phyloP scores from a whole-genome alignment of 1,140 invertebrate genomes.

The Pentalonia nigronervosa region DNA sequence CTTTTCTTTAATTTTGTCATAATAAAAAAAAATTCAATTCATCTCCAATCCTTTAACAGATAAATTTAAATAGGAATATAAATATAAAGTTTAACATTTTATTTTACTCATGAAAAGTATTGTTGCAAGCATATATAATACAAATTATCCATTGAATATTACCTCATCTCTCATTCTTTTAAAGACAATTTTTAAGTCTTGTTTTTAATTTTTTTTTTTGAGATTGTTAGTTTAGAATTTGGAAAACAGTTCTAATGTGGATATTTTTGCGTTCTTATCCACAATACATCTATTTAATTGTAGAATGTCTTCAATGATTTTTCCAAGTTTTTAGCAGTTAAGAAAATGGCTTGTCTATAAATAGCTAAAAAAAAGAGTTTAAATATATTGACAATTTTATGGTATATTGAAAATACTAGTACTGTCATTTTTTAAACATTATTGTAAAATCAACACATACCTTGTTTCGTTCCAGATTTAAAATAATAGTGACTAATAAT shows the following conservation, averaged over 20 bases:
- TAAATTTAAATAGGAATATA: too few relatives aligned
- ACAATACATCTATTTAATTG: slow-evolving; percentile 49
- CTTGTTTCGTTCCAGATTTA: slow-evolving; percentile 68
- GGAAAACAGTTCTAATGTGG: background rate
- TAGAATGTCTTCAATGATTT: slow-evolving; percentile 49
- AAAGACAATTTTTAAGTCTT: background rate
- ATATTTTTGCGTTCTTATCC: slow-evolving; percentile 14
- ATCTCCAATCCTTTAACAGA: too few relatives aligned
- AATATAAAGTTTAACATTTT: too few relatives aligned
- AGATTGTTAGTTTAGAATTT: slow-evolving; percentile 21
- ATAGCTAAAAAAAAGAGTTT: too few relatives aligned
- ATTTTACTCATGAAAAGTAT: too few relatives aligned
- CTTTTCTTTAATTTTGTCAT: background rate
- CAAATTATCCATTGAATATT: background rate
- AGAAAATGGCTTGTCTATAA: too few relatives aligned
- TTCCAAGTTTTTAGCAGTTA: slow-evolving; percentile 34
- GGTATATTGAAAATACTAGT: too few relatives aligned
- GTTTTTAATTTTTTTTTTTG: slow-evolving; percentile 33
- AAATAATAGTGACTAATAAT: slow-evolving; percentile 59
- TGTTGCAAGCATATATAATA: too few relatives aligned
- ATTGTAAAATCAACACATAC: too few relatives aligned
- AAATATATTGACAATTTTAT: too few relatives aligned
- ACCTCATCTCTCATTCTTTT: slow-evolving; percentile 46
- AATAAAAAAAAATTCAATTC: too few relatives aligned
- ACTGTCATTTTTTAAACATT: too few relatives aligned